Conservation (phyloP, 2,113 vertebrate species). For the Panthera tigris region DNA sequence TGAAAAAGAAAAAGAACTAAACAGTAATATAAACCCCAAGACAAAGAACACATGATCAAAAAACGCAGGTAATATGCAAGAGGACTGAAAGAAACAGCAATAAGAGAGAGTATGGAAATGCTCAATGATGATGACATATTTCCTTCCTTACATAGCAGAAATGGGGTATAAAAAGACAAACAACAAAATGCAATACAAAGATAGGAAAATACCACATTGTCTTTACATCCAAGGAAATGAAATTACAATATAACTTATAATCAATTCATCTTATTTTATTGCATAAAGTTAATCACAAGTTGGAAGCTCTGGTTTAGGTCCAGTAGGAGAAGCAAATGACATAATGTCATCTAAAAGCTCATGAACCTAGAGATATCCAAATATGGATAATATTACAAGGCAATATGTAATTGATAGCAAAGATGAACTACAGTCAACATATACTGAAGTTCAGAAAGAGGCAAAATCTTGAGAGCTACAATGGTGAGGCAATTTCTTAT, state of each 20-base stretch:
- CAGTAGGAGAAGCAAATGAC: neutral
- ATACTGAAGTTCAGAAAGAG: neutral
- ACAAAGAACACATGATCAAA: neutral
- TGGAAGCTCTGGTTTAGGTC: neutral
- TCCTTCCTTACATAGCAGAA: neutral
- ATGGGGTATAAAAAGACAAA: neutral
- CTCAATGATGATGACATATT: neutral
- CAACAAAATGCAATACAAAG: neutral
- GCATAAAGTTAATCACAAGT: neutral
- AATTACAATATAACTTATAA: neutral
- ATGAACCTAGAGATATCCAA: neutral
- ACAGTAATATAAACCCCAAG: neutral
- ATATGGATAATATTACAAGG: neutral
- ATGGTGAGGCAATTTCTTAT: neutral
- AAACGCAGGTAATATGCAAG: neutral
- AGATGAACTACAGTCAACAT: neutral
- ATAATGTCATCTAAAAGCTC: neutral
- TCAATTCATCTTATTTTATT: neutral
- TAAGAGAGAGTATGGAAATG: neutral
- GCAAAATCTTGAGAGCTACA: neutral
- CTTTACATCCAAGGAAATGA: neutral
- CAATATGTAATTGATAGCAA: neutral
- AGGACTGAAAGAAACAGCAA: neutral
- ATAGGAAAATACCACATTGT: neutral
- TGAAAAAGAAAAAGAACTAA: neutral